phyloP scores from a whole-genome alignment of 2,888 invertebrate species.

The Tupiocoris notatus region DNA sequence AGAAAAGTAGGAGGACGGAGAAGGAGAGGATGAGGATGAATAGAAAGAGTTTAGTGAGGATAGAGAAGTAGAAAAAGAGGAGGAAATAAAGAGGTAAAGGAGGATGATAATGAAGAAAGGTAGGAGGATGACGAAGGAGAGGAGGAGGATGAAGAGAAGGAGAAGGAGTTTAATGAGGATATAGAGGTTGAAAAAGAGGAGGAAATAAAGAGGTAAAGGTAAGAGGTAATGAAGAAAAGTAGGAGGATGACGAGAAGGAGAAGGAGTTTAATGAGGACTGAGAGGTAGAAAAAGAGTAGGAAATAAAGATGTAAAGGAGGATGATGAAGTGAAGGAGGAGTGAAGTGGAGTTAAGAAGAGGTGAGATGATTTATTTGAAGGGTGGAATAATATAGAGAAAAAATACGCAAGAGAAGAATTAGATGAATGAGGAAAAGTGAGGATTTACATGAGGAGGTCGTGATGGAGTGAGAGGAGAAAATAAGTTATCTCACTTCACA shows the following conservation, averaged over 20 bases:
- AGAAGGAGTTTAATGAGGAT: neutral
- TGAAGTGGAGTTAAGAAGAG: constrained; percentile 5
- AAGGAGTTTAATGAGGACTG: too few species aligned
- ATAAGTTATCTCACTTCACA: too few species aligned
- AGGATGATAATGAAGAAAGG: neutral
- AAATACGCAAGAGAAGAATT: too few species aligned
- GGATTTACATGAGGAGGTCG: too few species aligned
- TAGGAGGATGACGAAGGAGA: neutral
- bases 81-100: neutral
- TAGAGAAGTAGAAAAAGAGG: neutral
- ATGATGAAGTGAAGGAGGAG: neutral
- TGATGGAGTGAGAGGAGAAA: too few species aligned
- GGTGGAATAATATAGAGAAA: too few species aligned
- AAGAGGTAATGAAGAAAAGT: neutral
- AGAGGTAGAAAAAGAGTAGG: neutral
- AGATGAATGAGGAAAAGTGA: too few species aligned
- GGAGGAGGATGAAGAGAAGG: neutral
- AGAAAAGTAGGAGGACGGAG: too few species aligned
- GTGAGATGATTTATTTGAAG: constrained; percentile 12
- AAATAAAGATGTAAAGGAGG: neutral
- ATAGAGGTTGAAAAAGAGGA: neutral
- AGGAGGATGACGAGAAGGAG: too few species aligned
- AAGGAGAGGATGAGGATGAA: neutral
- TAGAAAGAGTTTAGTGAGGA: neutral
- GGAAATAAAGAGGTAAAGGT: neutral